These are phyloP conservation scores for Actenoides lindsayi DNA, from an alignment of 2,113 vertebrate genomes.

Conservation along the genomic window DNA sequence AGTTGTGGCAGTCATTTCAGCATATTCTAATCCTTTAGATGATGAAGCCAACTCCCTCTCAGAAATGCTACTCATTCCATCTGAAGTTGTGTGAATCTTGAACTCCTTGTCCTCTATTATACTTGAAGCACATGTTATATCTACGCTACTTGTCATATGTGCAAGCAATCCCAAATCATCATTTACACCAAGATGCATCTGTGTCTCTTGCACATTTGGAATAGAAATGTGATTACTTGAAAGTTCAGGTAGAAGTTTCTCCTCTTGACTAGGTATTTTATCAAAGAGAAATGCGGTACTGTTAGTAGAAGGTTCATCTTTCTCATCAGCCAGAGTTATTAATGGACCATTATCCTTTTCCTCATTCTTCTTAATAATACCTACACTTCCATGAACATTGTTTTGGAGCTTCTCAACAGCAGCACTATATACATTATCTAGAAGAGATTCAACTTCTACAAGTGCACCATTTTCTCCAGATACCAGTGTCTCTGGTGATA, in stretches of 20 bases:
- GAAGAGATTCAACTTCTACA: slow-evolving; percentile 91
- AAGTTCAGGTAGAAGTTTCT: slow-evolving; percentile 86
- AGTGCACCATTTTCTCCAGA: slow-evolving; percentile 86
- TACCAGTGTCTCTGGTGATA: slow-evolving; percentile 90
- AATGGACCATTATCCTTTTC: slow-evolving; percentile 93
- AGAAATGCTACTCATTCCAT: slow-evolving; percentile 77
- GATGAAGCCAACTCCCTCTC: slow-evolving; percentile 75
- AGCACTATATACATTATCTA: slow-evolving; percentile 95
- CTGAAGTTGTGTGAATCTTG: slow-evolving; percentile 84
- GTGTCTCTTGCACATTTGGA: slow-evolving; percentile 80
- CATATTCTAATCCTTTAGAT: slow-evolving; percentile 75
- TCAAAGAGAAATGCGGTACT: slow-evolving; percentile 83
- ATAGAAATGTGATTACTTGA: slow-evolving; percentile 83
- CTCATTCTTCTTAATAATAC: slow-evolving; percentile 85
- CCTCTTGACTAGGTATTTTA: slow-evolving; percentile 82
- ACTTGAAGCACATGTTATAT: slow-evolving; percentile 81
- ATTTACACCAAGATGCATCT: slow-evolving; percentile 80
- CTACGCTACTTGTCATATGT: slow-evolving; percentile 83
- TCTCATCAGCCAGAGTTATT: slow-evolving; percentile 96
- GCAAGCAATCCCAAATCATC: slow-evolving; percentile 89
- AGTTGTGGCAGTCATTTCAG: slow-evolving; percentile 77
- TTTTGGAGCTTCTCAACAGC: slow-evolving; percentile 96
- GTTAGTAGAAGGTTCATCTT: slow-evolving; percentile 91
- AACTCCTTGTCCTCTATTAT: slow-evolving; percentile 89
- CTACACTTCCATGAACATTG: slow-evolving; percentile 82